Percentiles rank a stretch among this genome's conserved stretches.
phyloP scores from a whole-genome alignment of 2,888 invertebrate species.

The Melinaea marsaeus region DNA sequence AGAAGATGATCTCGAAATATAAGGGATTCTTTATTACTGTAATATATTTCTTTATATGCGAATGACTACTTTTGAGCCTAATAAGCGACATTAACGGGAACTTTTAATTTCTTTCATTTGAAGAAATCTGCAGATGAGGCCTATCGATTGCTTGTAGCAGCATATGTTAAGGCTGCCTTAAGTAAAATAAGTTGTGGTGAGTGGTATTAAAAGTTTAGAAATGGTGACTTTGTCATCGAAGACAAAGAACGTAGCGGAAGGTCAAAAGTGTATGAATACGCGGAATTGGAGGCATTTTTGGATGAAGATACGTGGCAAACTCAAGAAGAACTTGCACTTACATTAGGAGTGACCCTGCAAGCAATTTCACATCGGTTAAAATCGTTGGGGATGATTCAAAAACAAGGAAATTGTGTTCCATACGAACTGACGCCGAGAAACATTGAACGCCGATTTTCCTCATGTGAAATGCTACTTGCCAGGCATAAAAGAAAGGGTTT shows the following conservation, averaged over 20 bases:
- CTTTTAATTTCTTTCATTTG: too few relatives aligned
- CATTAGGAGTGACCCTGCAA: not conserved
- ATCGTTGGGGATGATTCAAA: not conserved
- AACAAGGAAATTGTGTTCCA: not conserved
- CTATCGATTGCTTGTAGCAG: constrained; percentile 1
- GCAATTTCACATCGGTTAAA: not conserved
- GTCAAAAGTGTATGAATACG: constrained; percentile 7
- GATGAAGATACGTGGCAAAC: not conserved
- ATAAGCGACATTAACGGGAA: too few relatives aligned
- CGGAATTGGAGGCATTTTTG: not conserved
- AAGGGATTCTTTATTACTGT: too few relatives aligned
- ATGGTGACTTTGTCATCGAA: constrained; percentile 13
- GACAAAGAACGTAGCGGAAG: not conserved
- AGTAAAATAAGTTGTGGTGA: constrained; percentile 6
- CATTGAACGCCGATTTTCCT: too few relatives aligned
- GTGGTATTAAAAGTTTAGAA: not conserved
- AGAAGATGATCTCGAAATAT: too few relatives aligned
- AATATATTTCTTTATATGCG: too few relatives aligned
- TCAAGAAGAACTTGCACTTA: not conserved
- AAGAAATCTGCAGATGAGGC: too few relatives aligned
- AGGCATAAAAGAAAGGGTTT: too few relatives aligned
- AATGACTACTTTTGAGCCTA: too few relatives aligned
- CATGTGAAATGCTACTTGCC: too few relatives aligned
- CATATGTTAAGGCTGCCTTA: constrained; percentile 5
- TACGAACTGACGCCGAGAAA: too few relatives aligned